Percentiles rank a stretch among this genome's conserved stretches.
These are phyloP conservation scores for Chascanopsetta lugubris DNA, from an alignment of 2,113 vertebrate species.

Conservation along the genomic window DNA sequence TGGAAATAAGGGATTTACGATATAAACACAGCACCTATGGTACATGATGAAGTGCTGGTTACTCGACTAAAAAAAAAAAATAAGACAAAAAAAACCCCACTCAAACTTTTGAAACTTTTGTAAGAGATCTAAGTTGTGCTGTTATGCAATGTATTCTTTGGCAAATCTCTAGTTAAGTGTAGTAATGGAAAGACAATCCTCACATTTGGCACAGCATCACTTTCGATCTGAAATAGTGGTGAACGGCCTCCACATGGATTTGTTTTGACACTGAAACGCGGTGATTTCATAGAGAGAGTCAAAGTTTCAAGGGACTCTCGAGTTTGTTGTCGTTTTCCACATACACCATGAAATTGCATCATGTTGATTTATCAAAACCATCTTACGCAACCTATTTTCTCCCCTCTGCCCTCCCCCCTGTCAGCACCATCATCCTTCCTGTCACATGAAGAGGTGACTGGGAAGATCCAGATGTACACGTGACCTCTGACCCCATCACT, in stretches of 20 bases:
- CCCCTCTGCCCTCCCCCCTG: not conserved
- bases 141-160: conserved; percentile 18
- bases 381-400: not conserved
- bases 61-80: not conserved
- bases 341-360: not conserved
- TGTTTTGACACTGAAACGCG: not conserved
- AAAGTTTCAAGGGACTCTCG: not conserved
- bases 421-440: not conserved
- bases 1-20: too few relatives aligned
- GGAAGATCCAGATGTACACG: conserved; percentile 22
- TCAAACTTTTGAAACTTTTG: conserved; percentile 7
- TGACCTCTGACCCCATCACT: conserved; percentile 37
- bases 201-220: not conserved
- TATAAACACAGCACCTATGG: not conserved
- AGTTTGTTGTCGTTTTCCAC: not conserved
- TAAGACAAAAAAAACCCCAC: not conserved
- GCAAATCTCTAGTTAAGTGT: not conserved
- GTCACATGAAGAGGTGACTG: not conserved
- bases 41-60: not conserved
- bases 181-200: not conserved
- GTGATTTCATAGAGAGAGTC: not conserved
- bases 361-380: not conserved
- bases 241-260: not conserved
- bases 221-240: not conserved
- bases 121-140: not conserved